These are phyloP conservation scores for Hepsetus odoe DNA, from an alignment of 2,113 vertebrate genomes.

Conservation along the genomic window DNA sequence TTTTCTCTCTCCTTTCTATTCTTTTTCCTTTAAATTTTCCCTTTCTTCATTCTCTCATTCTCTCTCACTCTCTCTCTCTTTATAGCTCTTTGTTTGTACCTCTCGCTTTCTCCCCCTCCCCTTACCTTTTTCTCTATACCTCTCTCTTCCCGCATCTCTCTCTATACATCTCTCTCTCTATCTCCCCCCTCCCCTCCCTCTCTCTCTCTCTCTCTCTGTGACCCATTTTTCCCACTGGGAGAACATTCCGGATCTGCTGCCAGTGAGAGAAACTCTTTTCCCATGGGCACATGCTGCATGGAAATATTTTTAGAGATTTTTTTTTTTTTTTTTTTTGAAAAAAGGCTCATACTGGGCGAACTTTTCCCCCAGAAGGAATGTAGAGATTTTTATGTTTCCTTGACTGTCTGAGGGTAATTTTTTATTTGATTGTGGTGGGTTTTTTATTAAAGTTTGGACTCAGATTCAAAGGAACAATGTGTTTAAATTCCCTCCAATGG, in stretches of 20 bases:
- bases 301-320: conserved; percentile 42
- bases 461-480: conserved; percentile 8
- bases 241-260: conserved; percentile 42
- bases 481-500: neutral
- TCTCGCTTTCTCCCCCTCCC: no score
- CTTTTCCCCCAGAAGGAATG: conserved; percentile 24
- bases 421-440: conserved; percentile 4
- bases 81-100: no score
- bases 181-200: neutral
- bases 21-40: no score
- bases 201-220: neutral
- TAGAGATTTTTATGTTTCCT: conserved; percentile 11
- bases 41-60: no score
- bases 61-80: neutral
- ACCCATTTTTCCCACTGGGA: conserved; percentile 39
- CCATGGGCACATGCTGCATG: conserved; percentile 41
- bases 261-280: conserved; percentile 43
- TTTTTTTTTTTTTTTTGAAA: conserved; percentile 25
- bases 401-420: neutral
- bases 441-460: conserved; percentile 22
- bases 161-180: neutral
- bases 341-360: neutral
- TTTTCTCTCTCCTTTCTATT: no score
- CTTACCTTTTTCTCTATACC: neutral
- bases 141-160: neutral